Conservation (phyloP, 1,140 invertebrate species). For the Macrosteles quadrilineatus region DNA sequence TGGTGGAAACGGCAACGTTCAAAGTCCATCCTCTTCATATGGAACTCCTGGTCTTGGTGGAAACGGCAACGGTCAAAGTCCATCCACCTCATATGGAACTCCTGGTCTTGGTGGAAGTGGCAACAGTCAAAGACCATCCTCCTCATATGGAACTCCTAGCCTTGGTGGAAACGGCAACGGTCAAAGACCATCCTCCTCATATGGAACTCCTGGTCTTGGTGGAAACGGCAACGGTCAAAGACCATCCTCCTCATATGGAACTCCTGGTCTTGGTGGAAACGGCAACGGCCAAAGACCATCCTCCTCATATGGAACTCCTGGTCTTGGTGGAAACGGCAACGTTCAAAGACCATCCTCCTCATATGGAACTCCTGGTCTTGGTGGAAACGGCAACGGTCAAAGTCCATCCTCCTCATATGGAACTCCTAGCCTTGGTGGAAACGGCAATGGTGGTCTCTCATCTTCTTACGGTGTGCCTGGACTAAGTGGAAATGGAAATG, state of each 20-base stretch:
- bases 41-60: not conserved
- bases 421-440: slow-evolving; percentile 17
- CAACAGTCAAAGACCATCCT: slow-evolving; percentile 33
- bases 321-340: slow-evolving; percentile 15
- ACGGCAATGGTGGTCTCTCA: slow-evolving; percentile 29
- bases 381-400: slow-evolving; percentile 38
- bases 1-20: no score
- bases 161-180: not conserved
- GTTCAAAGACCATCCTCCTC: not conserved
- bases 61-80: not conserved
- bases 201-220: not conserved
- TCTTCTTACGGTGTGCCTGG: slow-evolving; percentile 44
- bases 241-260: no score
- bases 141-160: slow-evolving; percentile 37
- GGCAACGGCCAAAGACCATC: no score
- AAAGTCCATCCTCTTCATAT: not conserved
- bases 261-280: no score
- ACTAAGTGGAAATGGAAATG: not conserved
- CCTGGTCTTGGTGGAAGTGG: not conserved
- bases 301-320: not conserved
- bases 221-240: no score
- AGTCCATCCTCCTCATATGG: slow-evolving; percentile 31
- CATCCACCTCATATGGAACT: not conserved
- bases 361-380: slow-evolving; percentile 28
- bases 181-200: no score